Evolutionary conservation across 1,140 invertebrate species (phyloP).

Genomic region (Eciton burchellii): DNA sequence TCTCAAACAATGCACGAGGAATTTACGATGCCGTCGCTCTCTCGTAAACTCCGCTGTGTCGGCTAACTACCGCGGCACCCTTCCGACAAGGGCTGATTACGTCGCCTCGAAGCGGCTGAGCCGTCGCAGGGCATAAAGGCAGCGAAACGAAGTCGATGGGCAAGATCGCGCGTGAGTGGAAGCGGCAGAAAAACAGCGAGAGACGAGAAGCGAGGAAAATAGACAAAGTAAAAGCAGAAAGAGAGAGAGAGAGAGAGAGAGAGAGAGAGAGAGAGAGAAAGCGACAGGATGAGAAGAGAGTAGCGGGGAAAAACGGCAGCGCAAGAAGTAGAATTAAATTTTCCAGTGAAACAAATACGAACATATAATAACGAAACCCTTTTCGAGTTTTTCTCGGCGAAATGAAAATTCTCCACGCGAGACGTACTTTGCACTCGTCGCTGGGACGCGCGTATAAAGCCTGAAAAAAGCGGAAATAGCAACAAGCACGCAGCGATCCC

Average conservation of each 20-base stretch:
- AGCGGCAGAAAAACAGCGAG: background rate
- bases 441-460: too few species aligned
- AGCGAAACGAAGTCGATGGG: conserved; percentile 21
- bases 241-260: background rate
- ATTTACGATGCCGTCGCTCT: conserved; percentile 48
- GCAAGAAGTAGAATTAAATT: too few species aligned
- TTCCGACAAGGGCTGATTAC: conserved; percentile 50
- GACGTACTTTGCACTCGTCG: too few species aligned
- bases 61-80: conserved; percentile 44
- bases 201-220: background rate
- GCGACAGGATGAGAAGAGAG: background rate
- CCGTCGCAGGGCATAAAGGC: conserved; percentile 18
- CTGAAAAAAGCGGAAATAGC: background rate
- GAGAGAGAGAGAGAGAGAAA: background rate
- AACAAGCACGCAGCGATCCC: too few species aligned
- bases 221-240: background rate
- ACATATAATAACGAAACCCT: too few species aligned
- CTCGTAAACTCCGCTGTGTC: conserved; percentile 50
- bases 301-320: background rate
- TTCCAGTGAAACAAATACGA: too few species aligned
- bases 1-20: conserved; percentile 57
- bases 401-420: too few species aligned
- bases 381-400: too few species aligned
- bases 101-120: conserved; percentile 13
- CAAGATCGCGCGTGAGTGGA: background rate